Base-by-base conservation (phyloP, 2,113 vertebrate genomes). In the Gymnobelideus leadbeateri region DNA sequence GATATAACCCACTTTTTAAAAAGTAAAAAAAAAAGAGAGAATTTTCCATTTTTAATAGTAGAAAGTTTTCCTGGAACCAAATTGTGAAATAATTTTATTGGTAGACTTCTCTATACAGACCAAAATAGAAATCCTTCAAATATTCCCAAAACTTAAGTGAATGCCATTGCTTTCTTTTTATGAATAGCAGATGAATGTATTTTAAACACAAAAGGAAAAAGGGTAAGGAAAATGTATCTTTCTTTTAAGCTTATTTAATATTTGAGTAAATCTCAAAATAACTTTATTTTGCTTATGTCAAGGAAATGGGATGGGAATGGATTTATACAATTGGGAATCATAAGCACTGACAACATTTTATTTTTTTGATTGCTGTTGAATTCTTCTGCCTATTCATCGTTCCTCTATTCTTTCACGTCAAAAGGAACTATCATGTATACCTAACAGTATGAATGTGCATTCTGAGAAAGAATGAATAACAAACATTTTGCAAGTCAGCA, bases 401-500 rank as follows among this genome's bases (percentile, higher is more conserved):
- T 52, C 91, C 26, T 93, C 90, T 25, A 90, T 93, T 55, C 7
- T 95, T 97, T 95, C 11, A 51, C 89, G 4, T 94, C 11, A 93
- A 94, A 89, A 8, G 7, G 0, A 94, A 92, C 8, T 84, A 8
- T 90, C 23, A 68, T 6, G 57, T 91, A 61, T 50, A n/a, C 16
- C 16, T 53, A 91, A 37, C 10, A 47, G 4, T 14, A 92, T 28
- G 91, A 90, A 31, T 26, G 47, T 49, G 51, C 7, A 49, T 8
- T 89, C 5, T 92, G 47, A 28, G 24, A 25, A 90, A 49, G 92
- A 57, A 93, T 68, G 9, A 52, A 89, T 23, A 89, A 16, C 89
- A 43, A 54, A 21, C 90, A 89, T 91, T 91, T 92, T 49, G 37
- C 89, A 91, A 50, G 47, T 91, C 93, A 93, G 21, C 25, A 95